Conservation (phyloP, 2,797 vertebrate species). For the Tamandua tetradactyla region DNA sequence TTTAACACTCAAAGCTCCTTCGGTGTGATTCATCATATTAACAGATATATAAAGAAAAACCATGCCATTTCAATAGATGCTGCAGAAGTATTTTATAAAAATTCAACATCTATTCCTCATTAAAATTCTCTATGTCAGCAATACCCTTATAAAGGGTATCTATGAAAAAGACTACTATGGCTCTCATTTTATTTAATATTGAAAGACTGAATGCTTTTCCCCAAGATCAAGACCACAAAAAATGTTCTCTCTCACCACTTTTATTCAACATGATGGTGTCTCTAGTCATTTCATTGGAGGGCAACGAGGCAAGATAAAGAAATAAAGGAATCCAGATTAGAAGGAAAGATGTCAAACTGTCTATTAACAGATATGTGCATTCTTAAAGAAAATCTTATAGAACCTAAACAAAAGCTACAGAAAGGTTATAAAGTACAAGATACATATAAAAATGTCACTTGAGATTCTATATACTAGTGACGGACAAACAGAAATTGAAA, state of each 20-base stretch:
- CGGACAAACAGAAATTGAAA: background rate
- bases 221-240: background rate
- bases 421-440: too few relatives aligned
- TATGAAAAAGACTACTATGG: background rate
- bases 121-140: too few relatives aligned
- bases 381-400: background rate
- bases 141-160: background rate
- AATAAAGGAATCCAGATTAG: background rate
- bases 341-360: background rate
- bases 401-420: background rate
- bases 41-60: background rate
- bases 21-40: background rate
- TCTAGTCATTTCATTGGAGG: background rate
- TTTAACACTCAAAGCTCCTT: background rate
- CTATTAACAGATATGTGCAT: background rate
- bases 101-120: background rate
- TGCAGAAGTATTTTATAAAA: background rate
- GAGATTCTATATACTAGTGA: background rate
- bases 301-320: background rate
- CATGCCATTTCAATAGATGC: background rate
- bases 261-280: background rate
- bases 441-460: background rate
- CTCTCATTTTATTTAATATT: background rate
- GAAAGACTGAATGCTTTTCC: background rate
- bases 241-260: background rate